Evolutionary conservation across 2,113 vertebrate species (phyloP), one percentile per base, ranked within the genome.

Genomic region (Phrynosoma platyrhinos): DNA sequence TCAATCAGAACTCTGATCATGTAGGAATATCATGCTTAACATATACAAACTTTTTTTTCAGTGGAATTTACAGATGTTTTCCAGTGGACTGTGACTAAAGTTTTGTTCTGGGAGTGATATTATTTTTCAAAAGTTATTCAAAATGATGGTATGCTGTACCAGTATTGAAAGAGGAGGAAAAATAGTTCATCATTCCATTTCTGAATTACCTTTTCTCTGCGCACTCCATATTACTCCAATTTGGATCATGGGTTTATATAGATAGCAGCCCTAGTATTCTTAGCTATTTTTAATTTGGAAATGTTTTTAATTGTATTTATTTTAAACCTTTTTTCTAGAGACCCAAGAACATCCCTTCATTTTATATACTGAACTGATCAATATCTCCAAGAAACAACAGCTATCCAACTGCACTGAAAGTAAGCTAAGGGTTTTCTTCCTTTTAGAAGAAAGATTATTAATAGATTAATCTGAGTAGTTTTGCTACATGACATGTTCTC

Each of bases 401-500:
- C 69, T 80, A 80, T 30, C 52, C 66, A 80, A 20, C 25, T 71
- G 40, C 9, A 55, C 47, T 42, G 68, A 62, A 52, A 62, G 69
- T 62, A 30, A 52, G 82, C 32, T 21, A 16, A 30, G 36, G 23
- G 36, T 66, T 36, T 68, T 16, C 23, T 7, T 79, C 53, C 12
- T 52, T 69, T 76, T 52, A 30, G 30, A n/a, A 25, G 66, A 53
- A 20, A 42, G 12, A 62, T 62, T 62, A 62, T 10, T 30, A 66
- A 75, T 16, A 1, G 23, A 79, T 84, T 85, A 78, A 87, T 81
- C 88, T 76, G 62, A 10, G 75, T 81, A 42, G 27, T 3, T 75
- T 72, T 84, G 10, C 36, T 58, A 72, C 85, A 36, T 25, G 3
- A 85, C 84, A 42, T 2, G 1, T 42, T 91, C 12, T 84, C 47